These are phyloP conservation scores for Timema podura DNA, from an alignment of 2,888 invertebrate genomes.

Conservation along the genomic window DNA sequence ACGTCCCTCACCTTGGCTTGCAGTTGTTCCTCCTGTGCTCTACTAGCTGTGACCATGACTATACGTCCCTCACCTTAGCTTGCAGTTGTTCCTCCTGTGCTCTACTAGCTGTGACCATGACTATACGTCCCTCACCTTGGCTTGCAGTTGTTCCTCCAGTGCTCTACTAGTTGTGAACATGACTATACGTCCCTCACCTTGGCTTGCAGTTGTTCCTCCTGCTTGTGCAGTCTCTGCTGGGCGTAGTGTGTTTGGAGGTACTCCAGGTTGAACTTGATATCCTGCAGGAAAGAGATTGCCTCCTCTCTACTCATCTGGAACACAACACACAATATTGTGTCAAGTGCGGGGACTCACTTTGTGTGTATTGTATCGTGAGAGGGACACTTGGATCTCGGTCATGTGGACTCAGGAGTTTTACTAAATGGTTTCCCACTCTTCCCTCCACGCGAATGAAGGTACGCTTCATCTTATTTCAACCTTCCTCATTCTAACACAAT, in stretches of 20 bases:
- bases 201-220: slow-evolving; percentile 42
- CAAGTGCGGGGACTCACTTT: too few species aligned
- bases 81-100: slow-evolving; percentile 43
- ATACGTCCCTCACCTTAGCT: slow-evolving; percentile 27
- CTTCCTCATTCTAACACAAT: too few species aligned
- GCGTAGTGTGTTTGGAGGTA: slow-evolving; percentile 63
- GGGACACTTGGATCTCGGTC: too few species aligned
- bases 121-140: slow-evolving; percentile 23
- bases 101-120: too few species aligned
- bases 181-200: slow-evolving; percentile 23
- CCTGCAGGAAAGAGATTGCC: slow-evolving; percentile 69
- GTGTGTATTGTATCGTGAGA: too few species aligned
- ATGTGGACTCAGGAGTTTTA: too few species aligned
- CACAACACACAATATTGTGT: neutral
- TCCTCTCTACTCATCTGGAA: slow-evolving; percentile 68
- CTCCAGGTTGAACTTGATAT: slow-evolving; percentile 70
- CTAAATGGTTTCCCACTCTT: too few species aligned
- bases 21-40: slow-evolving; percentile 43
- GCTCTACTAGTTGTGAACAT: too few species aligned
- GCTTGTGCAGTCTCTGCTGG: slow-evolving; percentile 41
- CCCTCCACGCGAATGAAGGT: too few species aligned
- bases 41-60: too few species aligned
- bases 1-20: slow-evolving; percentile 30
- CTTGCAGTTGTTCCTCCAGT: slow-evolving; percentile 43
- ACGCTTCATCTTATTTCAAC: too few species aligned